Evolutionary conservation across 2,113 vertebrate species (phyloP), one percentile per base, ranked within the genome.

Genomic region (Syrmaticus mikado): DNA sequence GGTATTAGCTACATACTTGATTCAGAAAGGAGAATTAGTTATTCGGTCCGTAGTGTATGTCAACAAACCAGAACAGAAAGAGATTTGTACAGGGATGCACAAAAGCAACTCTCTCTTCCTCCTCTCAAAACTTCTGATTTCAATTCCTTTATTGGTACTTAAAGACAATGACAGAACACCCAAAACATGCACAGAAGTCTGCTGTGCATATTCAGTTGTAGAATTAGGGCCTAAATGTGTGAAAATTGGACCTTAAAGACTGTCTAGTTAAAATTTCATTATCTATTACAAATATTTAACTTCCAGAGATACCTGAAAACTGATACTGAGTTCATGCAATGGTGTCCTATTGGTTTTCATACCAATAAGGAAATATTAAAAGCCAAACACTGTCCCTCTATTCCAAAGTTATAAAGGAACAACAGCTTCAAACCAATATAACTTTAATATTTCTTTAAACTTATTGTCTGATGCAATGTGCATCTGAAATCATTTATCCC

Each of bases 401-500:
- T 30, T 58, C 67, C 14, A 27, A 77, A 45, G n/a, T 71, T 53
- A 67, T 2, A 66, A 75, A 65, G 73, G 79, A 71, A 50, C n/a
- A 75, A 34, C 34, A 71, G 58, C 70, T 95, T 86, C 77, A 65
- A 80, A 76, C 60, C 28, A 28, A 10, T 52, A 62, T 74, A 45
- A 82, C 91, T 92, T 81, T 76, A 64, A 72, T 68, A 27, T 43
- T 36, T 79, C 80, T 82, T 87, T 90, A 84, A 66, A 55, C 52
- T 66, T 36, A 87, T 58, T 82, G 83, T 62, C 76, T 72, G 64
- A 74, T 66, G 40, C 57, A 53, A 82, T n/a, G 19, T 2, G 19
- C 64, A 82, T 75, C 27, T 78, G 85, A 84, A 90, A 41, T 77
- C 72, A 90, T 93, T 96, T 95, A 85, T 72, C 57, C 95, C 79